Evolutionary conservation across 2,888 invertebrate genomes (phyloP).

Genomic region (Mycogona germanica): DNA sequence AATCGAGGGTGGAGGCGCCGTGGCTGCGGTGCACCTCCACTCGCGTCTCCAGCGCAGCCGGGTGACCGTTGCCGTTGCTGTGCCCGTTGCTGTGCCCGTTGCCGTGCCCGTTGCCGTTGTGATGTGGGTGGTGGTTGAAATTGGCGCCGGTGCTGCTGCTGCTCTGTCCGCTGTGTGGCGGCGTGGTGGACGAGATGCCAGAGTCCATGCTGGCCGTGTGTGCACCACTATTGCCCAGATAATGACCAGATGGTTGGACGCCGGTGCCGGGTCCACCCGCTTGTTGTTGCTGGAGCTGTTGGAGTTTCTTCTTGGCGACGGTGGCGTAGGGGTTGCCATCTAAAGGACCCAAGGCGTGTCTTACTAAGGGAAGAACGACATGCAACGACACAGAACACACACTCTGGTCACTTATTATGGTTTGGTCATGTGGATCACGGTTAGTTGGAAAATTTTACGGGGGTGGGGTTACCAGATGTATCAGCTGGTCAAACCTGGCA

Average conservation of each 20-base stretch:
- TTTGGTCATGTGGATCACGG: background rate
- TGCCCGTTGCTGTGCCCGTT: conserved; percentile 32
- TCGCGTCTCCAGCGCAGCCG: conserved; percentile 17
- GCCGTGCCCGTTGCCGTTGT: background rate
- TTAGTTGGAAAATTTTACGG: background rate
- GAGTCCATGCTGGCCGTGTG: conserved; percentile 83
- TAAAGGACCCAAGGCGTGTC: conserved; percentile 66
- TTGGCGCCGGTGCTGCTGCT: conserved; percentile 17
- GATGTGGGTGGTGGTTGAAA: too few species aligned
- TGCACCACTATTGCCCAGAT: conserved; percentile 34
- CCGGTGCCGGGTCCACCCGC: conserved; percentile 10
- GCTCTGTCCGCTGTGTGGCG: conserved; percentile 18
- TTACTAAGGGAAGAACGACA: too few species aligned
- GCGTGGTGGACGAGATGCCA: conserved; percentile 57
- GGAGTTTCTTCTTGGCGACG: conserved; percentile 34
- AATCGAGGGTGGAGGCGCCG: conserved; percentile 24
- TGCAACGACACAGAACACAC: background rate
- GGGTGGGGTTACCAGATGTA: background rate
- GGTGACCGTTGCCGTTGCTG: conserved; percentile 29
- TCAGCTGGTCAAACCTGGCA: too few species aligned
- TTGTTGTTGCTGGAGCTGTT: conserved; percentile 19
- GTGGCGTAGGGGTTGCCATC: conserved; percentile 82
- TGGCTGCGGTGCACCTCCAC: conserved; percentile 24
- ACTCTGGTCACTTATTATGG: background rate
- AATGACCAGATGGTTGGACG: conserved; percentile 9